Conservation (phyloP, 2,888 invertebrate genomes). For the Stenchaetothrips biformis region DNA sequence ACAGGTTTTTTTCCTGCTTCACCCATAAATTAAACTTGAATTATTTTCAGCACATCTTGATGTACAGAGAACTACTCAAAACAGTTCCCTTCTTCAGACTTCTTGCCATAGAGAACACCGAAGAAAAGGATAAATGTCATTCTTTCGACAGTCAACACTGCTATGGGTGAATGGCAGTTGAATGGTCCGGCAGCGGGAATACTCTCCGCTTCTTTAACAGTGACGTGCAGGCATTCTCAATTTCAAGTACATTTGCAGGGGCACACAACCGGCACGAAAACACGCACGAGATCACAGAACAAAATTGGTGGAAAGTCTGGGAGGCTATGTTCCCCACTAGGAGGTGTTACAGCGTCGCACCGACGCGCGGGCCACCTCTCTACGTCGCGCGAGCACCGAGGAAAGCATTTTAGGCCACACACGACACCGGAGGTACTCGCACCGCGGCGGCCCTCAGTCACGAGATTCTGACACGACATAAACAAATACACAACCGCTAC, state of each 20-base stretch:
- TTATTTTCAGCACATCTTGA: too few relatives aligned
- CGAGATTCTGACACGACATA: conserved; percentile 18
- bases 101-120: neutral
- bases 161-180: neutral
- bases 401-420: neutral
- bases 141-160: neutral
- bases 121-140: neutral
- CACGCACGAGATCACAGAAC: neutral
- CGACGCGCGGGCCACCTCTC: neutral
- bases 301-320: neutral
- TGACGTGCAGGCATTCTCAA: neutral
- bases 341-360: neutral
- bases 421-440: neutral
- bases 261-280: neutral
- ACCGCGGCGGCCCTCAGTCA: neutral
- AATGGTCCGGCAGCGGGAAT: neutral
- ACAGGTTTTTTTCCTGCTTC: too few relatives aligned
- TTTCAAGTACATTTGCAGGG: neutral
- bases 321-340: conserved; percentile 6
- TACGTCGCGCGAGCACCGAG: neutral
- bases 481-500: conserved; percentile 1
- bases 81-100: neutral
- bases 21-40: too few relatives aligned
- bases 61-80: neutral
- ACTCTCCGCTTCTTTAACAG: neutral